Percentiles rank a stretch among this genome's conserved stretches.
Evolutionary conservation across 2,888 invertebrate species (phyloP).

Genomic region (Caenorhabditis sp.): DNA sequence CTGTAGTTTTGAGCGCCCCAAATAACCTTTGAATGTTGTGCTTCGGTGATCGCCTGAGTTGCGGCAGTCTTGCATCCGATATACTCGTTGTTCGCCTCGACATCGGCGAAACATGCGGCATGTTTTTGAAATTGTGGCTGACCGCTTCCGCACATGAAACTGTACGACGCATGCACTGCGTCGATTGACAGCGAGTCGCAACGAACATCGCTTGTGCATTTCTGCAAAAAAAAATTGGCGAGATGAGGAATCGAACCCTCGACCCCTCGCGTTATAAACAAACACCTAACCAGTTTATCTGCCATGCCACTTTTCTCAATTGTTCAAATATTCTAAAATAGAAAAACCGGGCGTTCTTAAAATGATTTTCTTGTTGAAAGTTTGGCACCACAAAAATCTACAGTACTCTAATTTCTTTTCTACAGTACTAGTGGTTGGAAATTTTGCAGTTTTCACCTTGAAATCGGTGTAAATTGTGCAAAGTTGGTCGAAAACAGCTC

Average conservation of each 20-base stretch:
- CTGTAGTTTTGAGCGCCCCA: too few species aligned
- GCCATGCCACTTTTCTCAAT: too few species aligned
- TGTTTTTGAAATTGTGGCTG: slow-evolving; percentile 64
- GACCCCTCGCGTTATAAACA: too few species aligned
- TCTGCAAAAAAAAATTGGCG: slow-evolving; percentile 37
- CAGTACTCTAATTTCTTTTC: too few species aligned
- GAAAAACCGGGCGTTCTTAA: too few species aligned
- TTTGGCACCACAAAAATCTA: too few species aligned
- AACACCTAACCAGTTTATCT: too few species aligned
- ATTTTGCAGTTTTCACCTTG: too few species aligned
- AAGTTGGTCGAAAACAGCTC: slow-evolving; percentile 62
- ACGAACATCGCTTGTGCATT: slow-evolving; percentile 51
- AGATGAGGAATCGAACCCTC: neutral
- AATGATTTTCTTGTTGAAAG: too few species aligned
- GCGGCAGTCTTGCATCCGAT: slow-evolving; percentile 65
- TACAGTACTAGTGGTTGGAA: too few species aligned
- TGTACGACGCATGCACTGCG: slow-evolving; percentile 68
- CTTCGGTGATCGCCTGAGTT: slow-evolving; percentile 63
- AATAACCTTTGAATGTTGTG: slow-evolving; percentile 56
- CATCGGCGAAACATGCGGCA: slow-evolving; percentile 68
- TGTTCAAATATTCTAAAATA: too few species aligned
- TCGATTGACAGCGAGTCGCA: slow-evolving; percentile 65
- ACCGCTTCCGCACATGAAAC: slow-evolving; percentile 68
- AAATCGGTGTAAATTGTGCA: slow-evolving; percentile 64
- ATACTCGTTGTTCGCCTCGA: slow-evolving; percentile 64